A percentile compares a stretch with the other conserved stretches of the same genome.
Conservation (phyloP, 2,797 vertebrate species). For the Bradypodion ventrale region DNA sequence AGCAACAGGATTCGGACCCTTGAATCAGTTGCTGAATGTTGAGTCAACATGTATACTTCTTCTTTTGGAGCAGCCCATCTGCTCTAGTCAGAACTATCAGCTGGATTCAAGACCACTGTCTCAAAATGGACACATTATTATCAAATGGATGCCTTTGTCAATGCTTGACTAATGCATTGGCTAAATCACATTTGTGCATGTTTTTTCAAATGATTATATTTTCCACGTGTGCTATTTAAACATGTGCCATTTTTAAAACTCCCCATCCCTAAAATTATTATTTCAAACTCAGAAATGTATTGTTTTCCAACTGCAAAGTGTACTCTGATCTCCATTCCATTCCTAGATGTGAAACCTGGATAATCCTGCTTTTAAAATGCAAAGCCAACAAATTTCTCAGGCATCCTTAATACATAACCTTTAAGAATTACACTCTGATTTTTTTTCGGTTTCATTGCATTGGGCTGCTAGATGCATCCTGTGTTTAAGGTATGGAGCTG, state of each 20-base stretch:
- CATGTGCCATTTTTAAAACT: neutral
- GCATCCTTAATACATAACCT: neutral
- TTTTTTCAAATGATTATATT: too few relatives aligned
- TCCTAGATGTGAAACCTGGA: neutral
- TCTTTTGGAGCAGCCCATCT: too few relatives aligned
- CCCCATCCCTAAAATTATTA: neutral
- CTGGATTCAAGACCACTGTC: too few relatives aligned
- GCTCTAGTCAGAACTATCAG: too few relatives aligned
- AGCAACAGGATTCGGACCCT: too few relatives aligned
- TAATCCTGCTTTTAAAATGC: neutral
- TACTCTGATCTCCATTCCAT: neutral
- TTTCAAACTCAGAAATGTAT: neutral
- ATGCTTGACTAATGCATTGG: too few relatives aligned
- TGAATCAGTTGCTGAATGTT: too few relatives aligned
- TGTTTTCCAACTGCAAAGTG: neutral
- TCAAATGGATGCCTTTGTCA: too few relatives aligned
- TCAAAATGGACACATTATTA: too few relatives aligned
- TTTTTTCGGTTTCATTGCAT: neutral
- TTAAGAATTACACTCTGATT: neutral
- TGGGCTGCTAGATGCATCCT: neutral
- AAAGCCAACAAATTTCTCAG: neutral
- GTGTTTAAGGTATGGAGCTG: neutral
- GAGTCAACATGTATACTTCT: too few relatives aligned
- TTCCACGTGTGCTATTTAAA: too few relatives aligned
- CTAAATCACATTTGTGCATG: too few relatives aligned